Conservation (phyloP, 1,140 invertebrate species). For the Melanaphis sacchari region DNA sequence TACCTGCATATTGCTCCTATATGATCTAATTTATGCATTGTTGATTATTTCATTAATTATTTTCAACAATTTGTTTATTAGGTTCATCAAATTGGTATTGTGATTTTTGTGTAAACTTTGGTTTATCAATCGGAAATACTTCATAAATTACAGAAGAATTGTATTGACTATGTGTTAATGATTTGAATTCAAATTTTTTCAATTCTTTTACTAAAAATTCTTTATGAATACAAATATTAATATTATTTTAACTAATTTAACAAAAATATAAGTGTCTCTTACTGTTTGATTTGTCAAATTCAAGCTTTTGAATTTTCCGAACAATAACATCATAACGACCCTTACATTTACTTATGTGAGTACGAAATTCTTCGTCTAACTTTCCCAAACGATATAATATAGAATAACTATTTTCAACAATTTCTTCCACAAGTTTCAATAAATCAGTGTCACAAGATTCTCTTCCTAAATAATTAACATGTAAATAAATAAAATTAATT, state of each 20-base stretch:
- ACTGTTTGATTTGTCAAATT: constrained; percentile 35
- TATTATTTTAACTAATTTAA: not conserved
- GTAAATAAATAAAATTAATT: not conserved
- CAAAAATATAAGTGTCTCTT: not conserved
- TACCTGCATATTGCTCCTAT: too few relatives aligned
- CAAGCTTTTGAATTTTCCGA: constrained; percentile 40
- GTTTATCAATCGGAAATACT: constrained; percentile 36
- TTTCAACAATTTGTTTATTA: constrained; percentile 31
- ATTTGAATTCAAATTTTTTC: constrained; percentile 46
- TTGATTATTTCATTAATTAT: not conserved
- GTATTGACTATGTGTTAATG: constrained; percentile 32
- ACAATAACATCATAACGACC: constrained; percentile 51
- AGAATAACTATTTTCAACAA: constrained; percentile 43
- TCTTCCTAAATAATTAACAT: constrained; percentile 17
- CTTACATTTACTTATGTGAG: constrained; percentile 53
- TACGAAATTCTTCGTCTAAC: constrained; percentile 48
- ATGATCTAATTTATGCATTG: not conserved
- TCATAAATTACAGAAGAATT: not conserved
- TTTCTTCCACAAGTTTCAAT: constrained; percentile 6
- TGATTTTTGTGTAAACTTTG: constrained; percentile 33
- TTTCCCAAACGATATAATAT: constrained; percentile 41
- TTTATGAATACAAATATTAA: constrained; percentile 29
- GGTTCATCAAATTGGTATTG: constrained; percentile 48
- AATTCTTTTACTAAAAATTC: constrained; percentile 54
- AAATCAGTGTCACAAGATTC: constrained; percentile 16